Base-by-base conservation (phyloP, 2,888 invertebrate genomes). In the Iphiclides podalirius region DNA sequence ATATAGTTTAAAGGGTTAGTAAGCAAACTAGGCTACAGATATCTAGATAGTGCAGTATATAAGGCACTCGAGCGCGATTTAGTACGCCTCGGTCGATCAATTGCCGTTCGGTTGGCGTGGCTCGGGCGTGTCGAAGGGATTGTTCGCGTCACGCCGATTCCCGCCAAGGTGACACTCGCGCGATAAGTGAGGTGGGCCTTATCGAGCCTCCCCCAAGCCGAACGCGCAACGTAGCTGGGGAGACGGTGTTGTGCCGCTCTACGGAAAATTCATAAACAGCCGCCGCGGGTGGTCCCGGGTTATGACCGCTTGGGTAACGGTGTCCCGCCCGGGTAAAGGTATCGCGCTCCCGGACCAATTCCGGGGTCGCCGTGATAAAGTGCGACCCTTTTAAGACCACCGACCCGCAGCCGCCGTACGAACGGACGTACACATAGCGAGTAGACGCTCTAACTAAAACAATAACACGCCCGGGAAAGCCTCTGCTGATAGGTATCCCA, bases 321-420 rank as follows among this genome's bases (percentile, higher is more conserved):
- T 63, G 64, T 65, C 26, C n/a, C n/a, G n/a, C n/a, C n/a, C n/a
- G n/a, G n/a, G n/a, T n/a, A n/a, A n/a, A n/a, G n/a, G n/a, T n/a
- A n/a, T 63, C 20, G 31, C 42, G 60, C 65, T 57, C 58, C 67
- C n/a, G n/a, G 67, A 64, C 70, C 70, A 64, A 65, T 61, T 64
- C 64, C 67, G 62, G 64, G 64, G 59, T 64, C 64, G 59, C 55
- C 60, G 69, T 69, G 70, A 72, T 81, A 79, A 79, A 83, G 4
- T 3, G 75, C 72, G 69, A 66, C 68, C 72, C 71, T 75, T 80
- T 80, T 78, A 82, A 74, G 79, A 75, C 72, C 11, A 67, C 70
- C 67, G 64, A 28, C 41, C 34, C 31, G 11, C 26, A 4, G 4
- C 11, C 11, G 11, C 4, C 9, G 12, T 12, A n/a, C 31, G 31